Percentiles rank a stretch among this genome's conserved stretches.
Evolutionary conservation across 2,797 vertebrate species (phyloP).

Genomic region (Silurus aristotelis): DNA sequence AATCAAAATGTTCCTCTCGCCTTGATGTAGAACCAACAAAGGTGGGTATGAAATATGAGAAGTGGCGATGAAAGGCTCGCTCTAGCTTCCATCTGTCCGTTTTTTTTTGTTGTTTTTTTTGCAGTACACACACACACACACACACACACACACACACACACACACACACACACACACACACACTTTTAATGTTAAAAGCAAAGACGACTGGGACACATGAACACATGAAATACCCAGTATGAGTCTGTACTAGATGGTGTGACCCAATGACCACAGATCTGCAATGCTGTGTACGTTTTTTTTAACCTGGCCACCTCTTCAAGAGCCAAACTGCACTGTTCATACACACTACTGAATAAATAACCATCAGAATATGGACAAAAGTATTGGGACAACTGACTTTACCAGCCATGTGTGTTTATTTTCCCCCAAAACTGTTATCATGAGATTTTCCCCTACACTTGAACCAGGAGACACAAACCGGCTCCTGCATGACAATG

Average conservation of each 20-base stretch:
- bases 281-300: background rate
- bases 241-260: background rate
- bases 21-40: constrained; percentile 19
- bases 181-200: background rate
- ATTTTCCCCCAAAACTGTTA: too few relatives aligned
- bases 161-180: background rate
- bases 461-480: too few relatives aligned
- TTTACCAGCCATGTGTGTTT: too few relatives aligned
- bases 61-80: constrained; percentile 19
- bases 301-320: too few relatives aligned
- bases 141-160: too few relatives aligned
- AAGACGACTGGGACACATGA: background rate
- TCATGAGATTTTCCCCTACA: too few relatives aligned
- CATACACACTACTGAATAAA: too few relatives aligned
- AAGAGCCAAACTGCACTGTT: too few relatives aligned
- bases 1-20: constrained; percentile 8
- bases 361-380: too few relatives aligned
- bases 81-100: constrained; percentile 46
- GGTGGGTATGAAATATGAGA: constrained; percentile 7
- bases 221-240: background rate
- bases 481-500: too few relatives aligned
- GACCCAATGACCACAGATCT: background rate
- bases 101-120: background rate
- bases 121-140: too few relatives aligned
- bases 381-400: too few relatives aligned